Percentiles rank a stretch among this genome's conserved stretches.
Evolutionary conservation across 2,888 invertebrate species (phyloP).

Genomic region (Pollenia labialis): DNA sequence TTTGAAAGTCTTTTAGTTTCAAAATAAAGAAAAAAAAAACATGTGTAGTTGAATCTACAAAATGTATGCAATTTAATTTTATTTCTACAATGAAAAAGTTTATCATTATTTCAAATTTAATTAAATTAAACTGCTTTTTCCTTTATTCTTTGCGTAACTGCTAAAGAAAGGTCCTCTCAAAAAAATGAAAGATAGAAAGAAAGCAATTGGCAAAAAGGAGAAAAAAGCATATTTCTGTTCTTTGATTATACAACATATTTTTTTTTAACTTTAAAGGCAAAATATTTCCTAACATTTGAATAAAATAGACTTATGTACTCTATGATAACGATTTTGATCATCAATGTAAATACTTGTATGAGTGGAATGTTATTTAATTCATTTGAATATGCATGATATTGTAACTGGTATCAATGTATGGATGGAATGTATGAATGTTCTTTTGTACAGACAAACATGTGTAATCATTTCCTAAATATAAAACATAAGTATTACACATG

Average conservation of each 20-base stretch:
- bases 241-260: not conserved
- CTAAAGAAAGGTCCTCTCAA: not conserved
- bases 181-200: not conserved
- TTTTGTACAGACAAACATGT: constrained; percentile 18
- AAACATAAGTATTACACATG: constrained; percentile 67
- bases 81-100: constrained; percentile 28
- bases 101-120: constrained; percentile 35
- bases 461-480: constrained; percentile 67
- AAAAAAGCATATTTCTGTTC: not conserved
- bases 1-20: constrained; percentile 23
- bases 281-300: constrained; percentile 23
- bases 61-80: constrained; percentile 43
- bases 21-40: not conserved
- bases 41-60: constrained; percentile 20
- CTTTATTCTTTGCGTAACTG: not conserved
- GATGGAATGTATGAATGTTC: not conserved
- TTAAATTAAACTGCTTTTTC: constrained; percentile 42
- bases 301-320: constrained; percentile 47
- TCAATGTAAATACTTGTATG: constrained; percentile 22
- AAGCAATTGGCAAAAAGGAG: constrained; percentile 5
- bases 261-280: constrained; percentile 7
- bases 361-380: constrained; percentile 13
- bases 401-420: not conserved
- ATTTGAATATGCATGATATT: constrained; percentile 37
- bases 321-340: constrained; percentile 5